These are phyloP conservation scores for Lymantria dispar DNA, from an alignment of 2,888 invertebrate species.

Conservation along the genomic window DNA sequence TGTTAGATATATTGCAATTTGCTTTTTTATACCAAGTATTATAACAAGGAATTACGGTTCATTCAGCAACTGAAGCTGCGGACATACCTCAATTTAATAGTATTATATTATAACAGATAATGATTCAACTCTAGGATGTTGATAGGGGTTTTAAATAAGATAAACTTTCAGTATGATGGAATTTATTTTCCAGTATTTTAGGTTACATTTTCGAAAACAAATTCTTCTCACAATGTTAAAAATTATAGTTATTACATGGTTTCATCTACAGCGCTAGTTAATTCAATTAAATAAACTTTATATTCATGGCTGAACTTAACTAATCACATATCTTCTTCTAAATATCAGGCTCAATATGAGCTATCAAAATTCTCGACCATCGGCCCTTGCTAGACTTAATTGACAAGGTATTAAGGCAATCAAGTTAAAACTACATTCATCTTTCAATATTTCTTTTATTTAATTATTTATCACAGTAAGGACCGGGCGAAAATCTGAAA, in stretches of 20 bases:
- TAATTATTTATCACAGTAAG: conserved; percentile 74
- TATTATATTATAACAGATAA: too few species aligned
- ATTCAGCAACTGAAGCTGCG: too few species aligned
- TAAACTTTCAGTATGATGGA: conserved; percentile 59
- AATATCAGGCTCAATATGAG: conserved; percentile 80
- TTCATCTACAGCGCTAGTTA: conserved; percentile 56
- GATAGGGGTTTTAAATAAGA: conserved; percentile 37
- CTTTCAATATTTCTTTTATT: conserved; percentile 53
- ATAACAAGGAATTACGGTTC: too few species aligned
- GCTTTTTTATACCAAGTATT: too few species aligned
- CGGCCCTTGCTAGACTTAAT: conserved; percentile 65
- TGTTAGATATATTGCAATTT: too few species aligned
- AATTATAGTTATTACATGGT: conserved; percentile 61
- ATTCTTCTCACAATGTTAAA: conserved; percentile 59
- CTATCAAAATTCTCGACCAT: conserved; percentile 72
- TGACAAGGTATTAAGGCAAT: conserved; percentile 60
- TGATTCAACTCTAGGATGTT: background rate
- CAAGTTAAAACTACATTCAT: conserved; percentile 54
- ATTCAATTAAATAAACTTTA: conserved; percentile 56
- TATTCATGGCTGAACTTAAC: conserved; percentile 70
- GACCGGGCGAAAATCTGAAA: conserved; percentile 80
- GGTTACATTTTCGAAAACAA: conserved; percentile 65
- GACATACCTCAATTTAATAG: too few species aligned
- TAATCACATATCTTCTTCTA: conserved; percentile 63
- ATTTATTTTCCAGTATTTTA: conserved; percentile 74